A percentile compares a stretch with the other conserved stretches of the same genome.
Conservation (phyloP, 2,113 vertebrate genomes). For the Danionella cerebrum region DNA sequence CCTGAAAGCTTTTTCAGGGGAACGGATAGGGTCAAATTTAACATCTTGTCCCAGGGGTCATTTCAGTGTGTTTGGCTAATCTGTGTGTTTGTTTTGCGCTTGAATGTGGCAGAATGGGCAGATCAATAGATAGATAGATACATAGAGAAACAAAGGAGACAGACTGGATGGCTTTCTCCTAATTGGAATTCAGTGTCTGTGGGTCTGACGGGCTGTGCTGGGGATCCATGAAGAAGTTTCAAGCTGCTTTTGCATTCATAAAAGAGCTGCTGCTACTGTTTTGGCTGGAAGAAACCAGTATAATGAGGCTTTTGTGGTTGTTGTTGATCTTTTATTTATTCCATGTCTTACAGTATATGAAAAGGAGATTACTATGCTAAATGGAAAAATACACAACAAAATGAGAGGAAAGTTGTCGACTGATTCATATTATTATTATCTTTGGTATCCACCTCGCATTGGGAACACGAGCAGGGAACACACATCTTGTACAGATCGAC, state of each 20-base stretch:
- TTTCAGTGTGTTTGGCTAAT: background rate
- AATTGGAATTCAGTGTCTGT: background rate
- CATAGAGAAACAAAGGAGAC: background rate
- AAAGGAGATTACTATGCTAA: too few species aligned
- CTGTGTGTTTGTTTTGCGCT: background rate
- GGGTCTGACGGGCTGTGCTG: background rate
- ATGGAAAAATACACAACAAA: too few species aligned
- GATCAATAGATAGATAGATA: background rate
- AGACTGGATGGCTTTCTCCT: background rate
- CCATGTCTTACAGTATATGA: too few species aligned
- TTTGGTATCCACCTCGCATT: too few species aligned
- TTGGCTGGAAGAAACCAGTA: background rate
- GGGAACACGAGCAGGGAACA: too few species aligned
- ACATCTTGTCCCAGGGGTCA: conserved; percentile 7
- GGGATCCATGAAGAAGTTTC: background rate
- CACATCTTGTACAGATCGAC: too few species aligned
- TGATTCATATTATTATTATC: too few species aligned
- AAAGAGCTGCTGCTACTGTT: background rate
- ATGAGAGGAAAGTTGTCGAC: too few species aligned
- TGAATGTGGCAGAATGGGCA: background rate
- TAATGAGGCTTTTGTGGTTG: background rate
- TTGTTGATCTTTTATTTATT: too few species aligned
- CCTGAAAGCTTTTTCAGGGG: background rate
- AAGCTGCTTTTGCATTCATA: background rate
- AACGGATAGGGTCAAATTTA: background rate